Evolutionary conservation across 2,113 vertebrate genomes (phyloP).

Genomic region (Perccottus glenii): DNA sequence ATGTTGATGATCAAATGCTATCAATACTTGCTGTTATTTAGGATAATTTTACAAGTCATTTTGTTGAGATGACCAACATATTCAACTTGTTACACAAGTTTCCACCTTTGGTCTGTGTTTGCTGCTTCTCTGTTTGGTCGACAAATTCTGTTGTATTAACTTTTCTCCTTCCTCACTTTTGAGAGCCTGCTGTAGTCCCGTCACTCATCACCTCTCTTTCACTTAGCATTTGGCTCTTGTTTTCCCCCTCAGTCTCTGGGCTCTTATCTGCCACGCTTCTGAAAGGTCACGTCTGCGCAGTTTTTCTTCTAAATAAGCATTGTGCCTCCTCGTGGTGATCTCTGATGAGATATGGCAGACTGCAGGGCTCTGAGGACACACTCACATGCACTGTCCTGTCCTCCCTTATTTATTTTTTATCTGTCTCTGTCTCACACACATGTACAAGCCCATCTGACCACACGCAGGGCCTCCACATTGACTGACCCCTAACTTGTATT

Average conservation of each 20-base stretch:
- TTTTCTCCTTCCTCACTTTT: too few relatives aligned
- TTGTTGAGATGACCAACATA: too few relatives aligned
- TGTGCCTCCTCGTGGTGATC: constrained; percentile 65
- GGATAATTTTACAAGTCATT: too few relatives aligned
- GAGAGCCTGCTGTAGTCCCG: constrained; percentile 26
- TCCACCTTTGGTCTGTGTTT: too few relatives aligned
- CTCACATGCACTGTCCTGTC: constrained; percentile 47
- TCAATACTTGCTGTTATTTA: too few relatives aligned
- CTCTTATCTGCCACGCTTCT: constrained; percentile 69
- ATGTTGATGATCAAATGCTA: too few relatives aligned
- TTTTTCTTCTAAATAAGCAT: constrained; percentile 81
- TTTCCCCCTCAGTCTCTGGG: constrained; percentile 47
- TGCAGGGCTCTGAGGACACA: constrained; percentile 16
- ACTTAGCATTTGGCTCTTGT: constrained; percentile 39
- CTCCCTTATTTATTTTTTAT: constrained; percentile 51
- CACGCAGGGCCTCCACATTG: constrained; percentile 54
- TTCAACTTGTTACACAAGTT: too few relatives aligned
- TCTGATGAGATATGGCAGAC: constrained; percentile 68
- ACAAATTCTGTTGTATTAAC: too few relatives aligned
- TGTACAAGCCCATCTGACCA: constrained; percentile 39
- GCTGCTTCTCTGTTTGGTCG: too few relatives aligned
- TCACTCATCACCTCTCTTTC: constrained; percentile 42
- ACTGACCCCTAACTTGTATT: constrained; percentile 59
- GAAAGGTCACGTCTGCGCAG: constrained; percentile 81
- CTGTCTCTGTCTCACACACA: constrained; percentile 37